phyloP scores from a whole-genome alignment of 2,797 vertebrate genomes.

The Dryobates pubescens region DNA sequence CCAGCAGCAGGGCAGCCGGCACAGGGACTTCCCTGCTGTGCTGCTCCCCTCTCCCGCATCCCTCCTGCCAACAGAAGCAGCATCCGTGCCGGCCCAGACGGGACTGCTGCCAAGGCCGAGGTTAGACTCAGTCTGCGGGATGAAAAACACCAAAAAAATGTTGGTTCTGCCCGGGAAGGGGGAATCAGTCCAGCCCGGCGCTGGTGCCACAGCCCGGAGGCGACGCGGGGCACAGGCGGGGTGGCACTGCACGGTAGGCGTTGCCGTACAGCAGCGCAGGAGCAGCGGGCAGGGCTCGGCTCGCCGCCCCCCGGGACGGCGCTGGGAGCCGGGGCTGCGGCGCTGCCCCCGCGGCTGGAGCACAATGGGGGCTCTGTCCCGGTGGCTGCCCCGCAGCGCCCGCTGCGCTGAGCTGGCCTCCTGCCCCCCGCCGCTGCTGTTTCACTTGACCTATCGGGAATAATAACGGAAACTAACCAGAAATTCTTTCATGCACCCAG shows the following conservation, averaged over 20 bases:
- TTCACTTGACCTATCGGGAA: slow-evolving; percentile 72
- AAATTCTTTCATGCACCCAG: slow-evolving; percentile 23
- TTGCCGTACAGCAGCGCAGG: accelerated
- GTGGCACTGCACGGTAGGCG: background rate
- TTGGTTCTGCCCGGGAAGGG: background rate
- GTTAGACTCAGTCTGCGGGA: background rate
- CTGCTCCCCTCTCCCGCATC: background rate
- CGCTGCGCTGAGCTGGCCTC: background rate
- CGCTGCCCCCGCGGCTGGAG: background rate
- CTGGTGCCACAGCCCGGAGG: background rate
- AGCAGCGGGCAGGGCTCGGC: background rate
- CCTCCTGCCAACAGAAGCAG: slow-evolving; percentile 41
- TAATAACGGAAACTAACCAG: slow-evolving; percentile 59
- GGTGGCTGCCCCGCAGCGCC: background rate
- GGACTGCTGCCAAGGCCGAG: background rate
- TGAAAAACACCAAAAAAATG: background rate
- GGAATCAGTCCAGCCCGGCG: accelerated
- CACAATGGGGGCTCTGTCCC: slow-evolving; percentile 71
- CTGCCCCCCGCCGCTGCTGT: slow-evolving; percentile 30
- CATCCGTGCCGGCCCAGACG: accelerated
- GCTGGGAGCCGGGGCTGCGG: background rate
- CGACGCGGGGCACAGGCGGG: background rate
- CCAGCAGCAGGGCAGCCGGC: background rate
- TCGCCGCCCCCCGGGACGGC: background rate
- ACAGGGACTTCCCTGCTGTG: background rate